Evolutionary conservation across 2,797 vertebrate genomes (phyloP).

Genomic region (Sternotherus odoratus): DNA sequence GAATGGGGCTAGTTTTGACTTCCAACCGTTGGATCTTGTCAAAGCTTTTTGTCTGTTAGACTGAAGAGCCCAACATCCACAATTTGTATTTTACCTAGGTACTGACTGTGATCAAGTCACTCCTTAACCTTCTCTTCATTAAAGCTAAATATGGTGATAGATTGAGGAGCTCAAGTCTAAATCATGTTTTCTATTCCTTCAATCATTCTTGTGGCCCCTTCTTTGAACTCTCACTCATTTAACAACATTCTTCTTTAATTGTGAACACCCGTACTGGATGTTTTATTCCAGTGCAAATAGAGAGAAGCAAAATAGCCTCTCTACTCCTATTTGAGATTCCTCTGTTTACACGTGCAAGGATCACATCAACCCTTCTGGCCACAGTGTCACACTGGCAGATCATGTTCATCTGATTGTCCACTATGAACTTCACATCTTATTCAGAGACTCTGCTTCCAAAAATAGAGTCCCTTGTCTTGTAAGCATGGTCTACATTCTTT

Average conservation of each 20-base stretch:
- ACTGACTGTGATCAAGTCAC: neutral
- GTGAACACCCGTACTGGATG: neutral
- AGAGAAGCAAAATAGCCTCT: neutral
- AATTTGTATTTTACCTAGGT: neutral
- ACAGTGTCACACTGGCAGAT: neutral
- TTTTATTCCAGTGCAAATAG: neutral
- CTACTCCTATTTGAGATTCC: neutral
- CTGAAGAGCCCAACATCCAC: neutral
- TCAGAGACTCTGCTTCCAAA: neutral
- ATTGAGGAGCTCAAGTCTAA: neutral
- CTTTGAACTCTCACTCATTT: neutral
- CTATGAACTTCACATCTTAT: neutral
- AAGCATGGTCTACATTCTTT: too few species aligned
- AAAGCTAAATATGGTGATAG: neutral
- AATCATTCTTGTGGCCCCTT: neutral
- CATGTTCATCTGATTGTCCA: neutral
- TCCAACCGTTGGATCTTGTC: neutral
- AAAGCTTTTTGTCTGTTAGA: neutral
- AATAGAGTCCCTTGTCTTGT: neutral
- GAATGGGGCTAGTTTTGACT: neutral
- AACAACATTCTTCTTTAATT: neutral
- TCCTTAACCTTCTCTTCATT: neutral
- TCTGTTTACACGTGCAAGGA: too few species aligned
- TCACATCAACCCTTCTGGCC: neutral
- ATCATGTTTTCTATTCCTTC: neutral